Conservation (phyloP, 2,888 invertebrate genomes). For the Allophyes oxyacanthae region DNA sequence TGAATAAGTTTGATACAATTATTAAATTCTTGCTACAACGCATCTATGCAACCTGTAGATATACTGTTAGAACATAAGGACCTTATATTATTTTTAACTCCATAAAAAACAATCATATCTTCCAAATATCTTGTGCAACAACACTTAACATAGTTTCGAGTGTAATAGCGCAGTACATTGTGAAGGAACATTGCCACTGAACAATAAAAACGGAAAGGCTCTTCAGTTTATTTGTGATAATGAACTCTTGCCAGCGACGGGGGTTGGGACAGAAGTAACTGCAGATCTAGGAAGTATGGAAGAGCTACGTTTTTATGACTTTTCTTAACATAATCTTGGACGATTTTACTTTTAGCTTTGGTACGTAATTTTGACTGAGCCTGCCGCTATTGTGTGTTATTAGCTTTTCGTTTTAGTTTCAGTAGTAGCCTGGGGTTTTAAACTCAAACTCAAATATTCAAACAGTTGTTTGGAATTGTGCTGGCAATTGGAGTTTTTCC, state of each 20-base stretch:
- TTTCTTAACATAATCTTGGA: conserved; percentile 10
- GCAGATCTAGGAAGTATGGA: conserved; percentile 56
- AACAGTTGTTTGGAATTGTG: no score
- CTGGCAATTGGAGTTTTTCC: no score
- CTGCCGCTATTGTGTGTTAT: no score
- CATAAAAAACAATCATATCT: conserved; percentile 39
- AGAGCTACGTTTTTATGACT: conserved; percentile 26
- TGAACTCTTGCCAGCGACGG: conserved; percentile 76
- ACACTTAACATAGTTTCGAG: conserved; percentile 74
- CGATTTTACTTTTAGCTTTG: neutral
- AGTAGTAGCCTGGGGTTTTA: no score
- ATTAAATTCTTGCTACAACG: no score
- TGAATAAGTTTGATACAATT: no score
- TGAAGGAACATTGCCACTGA: conserved; percentile 54
- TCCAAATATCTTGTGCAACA: conserved; percentile 49
- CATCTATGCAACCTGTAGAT: no score
- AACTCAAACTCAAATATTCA: no score
- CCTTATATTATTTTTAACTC: no score
- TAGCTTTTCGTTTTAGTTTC: no score
- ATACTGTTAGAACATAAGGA: no score
- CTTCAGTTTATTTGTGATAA: conserved; percentile 84
- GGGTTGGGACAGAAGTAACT: conserved; percentile 54
- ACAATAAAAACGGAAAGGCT: conserved; percentile 81
- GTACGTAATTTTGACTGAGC: no score
- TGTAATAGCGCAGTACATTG: conserved; percentile 69